Evolutionary conservation across 2,888 invertebrate genomes (phyloP), one percentile per base, ranked within the genome.

Genomic region (Spisula solida): DNA sequence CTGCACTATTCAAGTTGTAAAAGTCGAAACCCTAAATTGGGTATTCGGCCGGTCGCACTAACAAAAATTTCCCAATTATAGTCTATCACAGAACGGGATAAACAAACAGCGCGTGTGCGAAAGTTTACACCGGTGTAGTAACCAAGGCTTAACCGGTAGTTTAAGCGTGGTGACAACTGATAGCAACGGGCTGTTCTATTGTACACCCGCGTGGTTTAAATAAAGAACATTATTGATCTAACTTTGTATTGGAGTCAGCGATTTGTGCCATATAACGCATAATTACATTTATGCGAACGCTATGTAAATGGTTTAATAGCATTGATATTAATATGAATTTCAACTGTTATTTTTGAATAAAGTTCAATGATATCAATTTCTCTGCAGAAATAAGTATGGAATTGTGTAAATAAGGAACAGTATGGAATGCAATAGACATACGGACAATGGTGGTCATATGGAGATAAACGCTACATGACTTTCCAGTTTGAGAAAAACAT

Each of bases 171-270:
- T 87, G 83, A 80, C 86, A 84, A 89, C 88, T 75, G 88, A 85
- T 95, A 93, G 94, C 91, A 90, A 94, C 94, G 80, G 93, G 94
- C 94, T 94, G 91, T 94, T 94, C 90, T 56, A 20, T 90, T 90
- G 25, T 88, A 87, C 92, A 70, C 94, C 94, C 91, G 25, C 70
- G 88, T 31, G 20, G 47, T 31, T 75, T 66, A 75, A 75, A n/a
- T 75, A 80, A n/a, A 41, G 34, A 75, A 10, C 16, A 18, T 47
- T 80, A 48, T 80, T 51, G 51, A 80, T 47, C 20, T 47, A 47
- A 51, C 34, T 5, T 18, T 47, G 20, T 51, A 47, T 66, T 25
- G 60, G 5, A 66, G 51, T 51, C 51, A 16, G 51, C 51, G 51
- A 51, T 51, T 51, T 51, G 16, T 41, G 41, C 41, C 8, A 5